Evolutionary conservation across 2,888 invertebrate genomes (phyloP), one percentile per base, ranked within the genome.

Genomic region (Nesidiocoris tenuis): DNA sequence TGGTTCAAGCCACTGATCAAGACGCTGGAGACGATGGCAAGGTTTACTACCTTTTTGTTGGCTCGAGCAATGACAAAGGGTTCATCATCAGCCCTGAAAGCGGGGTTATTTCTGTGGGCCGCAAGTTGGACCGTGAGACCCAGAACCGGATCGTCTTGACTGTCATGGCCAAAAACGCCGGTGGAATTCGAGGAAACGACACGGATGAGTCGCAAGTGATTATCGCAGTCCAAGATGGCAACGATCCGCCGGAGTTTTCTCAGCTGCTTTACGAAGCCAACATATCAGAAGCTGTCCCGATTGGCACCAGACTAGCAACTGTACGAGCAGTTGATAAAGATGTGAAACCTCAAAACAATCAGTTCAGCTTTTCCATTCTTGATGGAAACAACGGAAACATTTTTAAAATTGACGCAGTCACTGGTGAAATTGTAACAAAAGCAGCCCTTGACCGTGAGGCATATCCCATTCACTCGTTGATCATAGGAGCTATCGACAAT

Each of bases 171-270:
- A 98, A 98, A 85, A 98, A 98, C 83, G 90, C 90, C 67, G 97
- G 97, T 16, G 94, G 95, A 18, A 96, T 98, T 80, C 88, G 91
- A 56, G 97, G 97, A 1, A 96, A 96, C 82, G 96, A 97, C 82
- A 96, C 96, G 0, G 96, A 96, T 82, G 95, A 95, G 84, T 96
- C 96, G 1, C 94, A 95, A 84, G 93, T 98, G 0, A 93, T 94
- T 65, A 91, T 98, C 78, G 92, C 93, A 0, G 93, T 98, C 78
- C 94, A 96, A 85, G 97, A 97, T 83, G 96, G 96, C 19, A 97
- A 97, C 82, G 97, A 97, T 85, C 95, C 97, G 0, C 97, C 97
- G 0, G 94, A 94, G 83, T 98, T 98, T 83, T 84, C 91, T n/a
- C 89, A 91, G 81, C 87, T 87, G 66, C 83, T 88, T 19, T 97